Evolutionary conservation across 2,888 invertebrate genomes (phyloP), one percentile per base, ranked within the genome.

Genomic region (Ramazzottius varieornatus): DNA sequence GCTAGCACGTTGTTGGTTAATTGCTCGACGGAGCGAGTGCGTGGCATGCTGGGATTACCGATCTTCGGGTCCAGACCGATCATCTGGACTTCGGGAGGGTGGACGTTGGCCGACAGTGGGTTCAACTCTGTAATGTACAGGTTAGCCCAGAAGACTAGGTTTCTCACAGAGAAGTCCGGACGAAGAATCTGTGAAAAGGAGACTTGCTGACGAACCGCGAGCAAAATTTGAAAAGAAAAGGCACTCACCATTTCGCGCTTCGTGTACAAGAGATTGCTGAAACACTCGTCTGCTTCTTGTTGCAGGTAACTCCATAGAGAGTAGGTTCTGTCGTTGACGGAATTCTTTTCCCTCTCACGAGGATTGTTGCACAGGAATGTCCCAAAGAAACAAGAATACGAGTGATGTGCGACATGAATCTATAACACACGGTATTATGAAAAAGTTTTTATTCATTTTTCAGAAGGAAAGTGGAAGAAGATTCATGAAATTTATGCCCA

Each of bases 331-430:
- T 71, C 68, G 16, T 70, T 67, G 8, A 75, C 67, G 33, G 70
- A 68, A 24, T 71, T 69, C 1, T 66, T 46, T 2, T 70, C 68
- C 65, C 76, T 69, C 67, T 76, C 75, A 32, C 68, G 70, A 32
- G 69, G 70, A n/a, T 70, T 75, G 70, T 94, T 93, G 78, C 88
- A 91, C 70, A 94, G 81, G 81, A 96, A 96, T 71, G 92, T 93
- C 70, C 94, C 94, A 80, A 92, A 96, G 74, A 96, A 82, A 77
- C 91, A 89, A 67, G 94, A 92, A 78, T 93, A 90, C 65, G 86
- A 85, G 79, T 96, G 96, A 70, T 92, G 90, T 1, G 86, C 89
- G 72, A 96, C 80, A 80, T 93, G 94, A 68, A 92, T 86, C 90
- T 92, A 76, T 34, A 78, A 75, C 65, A 68, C 66, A 68, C 69